These are phyloP conservation scores for Ceyx melanurus DNA, from an alignment of 2,113 vertebrate genomes.

Conservation along the genomic window DNA sequence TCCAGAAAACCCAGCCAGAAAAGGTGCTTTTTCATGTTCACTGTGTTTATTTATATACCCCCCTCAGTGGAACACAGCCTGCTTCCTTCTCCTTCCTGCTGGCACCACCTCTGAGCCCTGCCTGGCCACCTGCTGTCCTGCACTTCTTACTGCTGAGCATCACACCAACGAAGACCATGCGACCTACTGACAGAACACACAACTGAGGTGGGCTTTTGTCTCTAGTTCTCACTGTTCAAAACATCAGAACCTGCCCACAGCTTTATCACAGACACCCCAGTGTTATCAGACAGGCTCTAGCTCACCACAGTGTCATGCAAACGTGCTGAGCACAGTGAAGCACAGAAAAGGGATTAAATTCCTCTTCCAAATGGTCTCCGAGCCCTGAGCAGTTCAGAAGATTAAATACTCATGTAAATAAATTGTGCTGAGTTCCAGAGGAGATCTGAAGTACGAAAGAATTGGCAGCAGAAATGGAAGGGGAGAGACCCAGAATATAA, in stretches of 20 bases:
- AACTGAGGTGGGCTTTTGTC: background rate
- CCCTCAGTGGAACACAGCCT: background rate
- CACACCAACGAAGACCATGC: background rate
- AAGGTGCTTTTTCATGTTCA: background rate
- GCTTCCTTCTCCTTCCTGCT: background rate
- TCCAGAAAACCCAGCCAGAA: background rate
- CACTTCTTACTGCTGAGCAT: background rate
- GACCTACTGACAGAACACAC: background rate
- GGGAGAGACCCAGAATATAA: background rate
- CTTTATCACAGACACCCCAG: slow-evolving; percentile 1
- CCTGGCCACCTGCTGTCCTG: background rate
- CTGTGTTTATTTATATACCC: background rate
- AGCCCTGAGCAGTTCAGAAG: background rate
- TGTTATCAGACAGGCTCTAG: slow-evolving; percentile 2
- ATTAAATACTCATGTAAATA: slow-evolving; percentile 35
- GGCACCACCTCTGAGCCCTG: background rate
- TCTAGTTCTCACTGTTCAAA: background rate
- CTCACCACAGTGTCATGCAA: background rate
- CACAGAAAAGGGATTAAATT: slow-evolving; percentile 3
- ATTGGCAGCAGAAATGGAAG: slow-evolving; percentile 26
- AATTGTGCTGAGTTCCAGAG: slow-evolving; percentile 17
- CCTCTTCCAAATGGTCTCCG: slow-evolving; percentile 26
- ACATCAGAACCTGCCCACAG: background rate
- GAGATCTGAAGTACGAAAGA: slow-evolving; percentile 26
- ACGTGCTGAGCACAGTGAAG: slow-evolving; percentile 1